phyloP scores from a whole-genome alignment of 2,888 invertebrate species.

The Polymixis lichenea region DNA sequence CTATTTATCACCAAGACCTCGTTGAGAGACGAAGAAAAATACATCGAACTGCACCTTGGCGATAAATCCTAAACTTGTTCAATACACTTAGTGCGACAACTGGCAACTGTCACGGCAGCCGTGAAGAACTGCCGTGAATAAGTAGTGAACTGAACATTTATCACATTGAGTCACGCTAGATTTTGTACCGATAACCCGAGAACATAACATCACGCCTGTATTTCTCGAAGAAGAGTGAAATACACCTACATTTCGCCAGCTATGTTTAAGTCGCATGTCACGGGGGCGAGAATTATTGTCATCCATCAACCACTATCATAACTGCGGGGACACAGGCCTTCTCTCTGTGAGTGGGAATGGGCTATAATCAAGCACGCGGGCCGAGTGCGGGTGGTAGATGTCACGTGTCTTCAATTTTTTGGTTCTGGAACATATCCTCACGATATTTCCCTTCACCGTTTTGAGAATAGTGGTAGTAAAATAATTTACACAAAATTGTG shows the following conservation, averaged over 20 bases:
- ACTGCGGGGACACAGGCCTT: too few relatives aligned
- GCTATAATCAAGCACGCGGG: too few relatives aligned
- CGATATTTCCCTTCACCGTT: too few relatives aligned
- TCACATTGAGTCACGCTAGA: conserved; percentile 55
- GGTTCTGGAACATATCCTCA: too few relatives aligned
- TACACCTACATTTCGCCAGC: background rate
- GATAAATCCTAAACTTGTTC: conserved; percentile 58
- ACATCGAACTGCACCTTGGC: conserved; percentile 44
- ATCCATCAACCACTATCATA: too few relatives aligned
- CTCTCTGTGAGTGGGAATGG: too few relatives aligned
- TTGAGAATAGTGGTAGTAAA: too few relatives aligned
- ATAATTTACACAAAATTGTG: too few relatives aligned
- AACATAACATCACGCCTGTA: background rate
- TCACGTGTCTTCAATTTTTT: too few relatives aligned
- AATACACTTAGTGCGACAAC: conserved; percentile 61
- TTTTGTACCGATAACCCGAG: conserved; percentile 26
- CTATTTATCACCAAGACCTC: conserved; percentile 38
- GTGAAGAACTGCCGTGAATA: conserved; percentile 44
- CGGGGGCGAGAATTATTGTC: too few relatives aligned
- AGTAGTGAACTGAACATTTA: conserved; percentile 52
- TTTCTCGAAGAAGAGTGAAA: background rate
- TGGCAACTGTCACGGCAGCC: conserved; percentile 51
- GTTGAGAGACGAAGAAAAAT: conserved; percentile 47
- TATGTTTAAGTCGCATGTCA: background rate
- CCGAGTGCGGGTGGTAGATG: too few relatives aligned